Evolutionary conservation across 1,140 invertebrate species (phyloP).

Genomic region (Rhyacophila brunnea): DNA sequence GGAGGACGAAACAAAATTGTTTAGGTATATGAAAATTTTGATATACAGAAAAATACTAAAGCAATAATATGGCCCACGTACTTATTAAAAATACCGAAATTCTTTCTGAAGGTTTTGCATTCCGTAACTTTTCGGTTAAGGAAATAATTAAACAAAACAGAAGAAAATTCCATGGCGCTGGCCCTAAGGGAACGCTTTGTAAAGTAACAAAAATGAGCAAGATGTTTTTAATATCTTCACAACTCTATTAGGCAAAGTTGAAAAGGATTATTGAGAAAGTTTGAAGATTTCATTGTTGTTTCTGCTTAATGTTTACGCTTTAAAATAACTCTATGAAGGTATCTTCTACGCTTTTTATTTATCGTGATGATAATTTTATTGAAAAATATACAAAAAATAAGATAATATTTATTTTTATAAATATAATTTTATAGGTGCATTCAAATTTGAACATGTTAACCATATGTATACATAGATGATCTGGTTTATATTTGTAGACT

Average conservation of each 20-base stretch:
- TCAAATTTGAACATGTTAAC: too few species aligned
- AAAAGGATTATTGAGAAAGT: slow-evolving; percentile 36
- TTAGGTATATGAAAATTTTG: too few species aligned
- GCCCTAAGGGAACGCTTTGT: slow-evolving; percentile 25
- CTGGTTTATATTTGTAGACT: too few species aligned
- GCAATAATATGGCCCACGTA: slow-evolving; percentile 5
- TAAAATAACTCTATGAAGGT: slow-evolving; percentile 3
- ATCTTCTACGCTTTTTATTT: background rate
- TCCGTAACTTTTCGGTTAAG: slow-evolving; percentile 28
- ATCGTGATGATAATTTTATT: background rate
- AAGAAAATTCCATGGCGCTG: slow-evolving; percentile 26
- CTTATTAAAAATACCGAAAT: slow-evolving; percentile 32
- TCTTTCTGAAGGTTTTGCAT: slow-evolving; percentile 28
- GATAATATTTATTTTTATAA: too few species aligned
- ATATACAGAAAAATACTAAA: slow-evolving; percentile 2
- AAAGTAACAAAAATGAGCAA: slow-evolving; percentile 35
- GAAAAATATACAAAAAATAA: too few species aligned
- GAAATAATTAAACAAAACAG: slow-evolving; percentile 37
- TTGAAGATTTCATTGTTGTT: slow-evolving; percentile 36
- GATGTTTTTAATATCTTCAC: slow-evolving; percentile 37
- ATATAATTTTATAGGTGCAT: too few species aligned
- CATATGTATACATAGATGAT: too few species aligned
- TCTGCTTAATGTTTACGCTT: slow-evolving; percentile 26
- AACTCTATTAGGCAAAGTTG: slow-evolving; percentile 36
- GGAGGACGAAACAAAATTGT: too few species aligned